A percentile compares a stretch with the other conserved stretches of the same genome.
Evolutionary conservation across 2,113 vertebrate genomes (phyloP).

Genomic region (Macquaria australasica): DNA sequence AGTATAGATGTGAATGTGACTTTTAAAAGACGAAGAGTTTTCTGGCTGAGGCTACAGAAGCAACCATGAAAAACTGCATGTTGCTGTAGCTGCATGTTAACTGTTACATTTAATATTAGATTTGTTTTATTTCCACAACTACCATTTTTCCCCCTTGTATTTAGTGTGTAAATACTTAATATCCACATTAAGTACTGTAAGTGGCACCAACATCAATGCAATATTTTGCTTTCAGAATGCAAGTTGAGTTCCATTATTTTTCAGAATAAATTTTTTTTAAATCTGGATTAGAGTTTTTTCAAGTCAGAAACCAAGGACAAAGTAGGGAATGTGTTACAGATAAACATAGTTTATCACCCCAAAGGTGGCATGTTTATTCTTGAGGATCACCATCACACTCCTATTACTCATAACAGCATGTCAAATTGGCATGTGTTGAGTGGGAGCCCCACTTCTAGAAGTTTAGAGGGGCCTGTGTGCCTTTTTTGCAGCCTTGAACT

Average conservation of each 20-base stretch:
- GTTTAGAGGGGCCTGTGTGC: slow-evolving; percentile 53
- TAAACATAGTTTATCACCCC: slow-evolving; percentile 22
- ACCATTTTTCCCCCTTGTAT: background rate
- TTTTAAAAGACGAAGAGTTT: slow-evolving; percentile 8
- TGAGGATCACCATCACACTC: slow-evolving; percentile 38
- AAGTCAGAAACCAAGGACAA: slow-evolving; percentile 2
- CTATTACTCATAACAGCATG: slow-evolving; percentile 35
- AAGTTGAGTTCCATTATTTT: background rate
- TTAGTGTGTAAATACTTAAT: background rate
- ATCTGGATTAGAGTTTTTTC: background rate
- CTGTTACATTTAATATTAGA: background rate
- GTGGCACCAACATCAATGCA: background rate
- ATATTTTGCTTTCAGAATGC: background rate
- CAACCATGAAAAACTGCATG: background rate
- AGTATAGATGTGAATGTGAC: slow-evolving; percentile 39
- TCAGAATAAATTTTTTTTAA: background rate
- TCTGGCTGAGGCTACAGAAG: background rate
- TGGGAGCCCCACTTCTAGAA: slow-evolving; percentile 39
- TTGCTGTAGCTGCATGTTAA: background rate
- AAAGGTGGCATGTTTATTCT: slow-evolving; percentile 31
- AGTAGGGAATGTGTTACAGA: background rate
- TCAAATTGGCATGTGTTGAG: slow-evolving; percentile 56
- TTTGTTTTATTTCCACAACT: background rate
- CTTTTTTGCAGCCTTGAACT: slow-evolving; percentile 67
- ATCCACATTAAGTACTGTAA: background rate